Evolutionary conservation across 2,797 vertebrate species (phyloP).

Genomic region (Sternarchorhynchus goeldii): DNA sequence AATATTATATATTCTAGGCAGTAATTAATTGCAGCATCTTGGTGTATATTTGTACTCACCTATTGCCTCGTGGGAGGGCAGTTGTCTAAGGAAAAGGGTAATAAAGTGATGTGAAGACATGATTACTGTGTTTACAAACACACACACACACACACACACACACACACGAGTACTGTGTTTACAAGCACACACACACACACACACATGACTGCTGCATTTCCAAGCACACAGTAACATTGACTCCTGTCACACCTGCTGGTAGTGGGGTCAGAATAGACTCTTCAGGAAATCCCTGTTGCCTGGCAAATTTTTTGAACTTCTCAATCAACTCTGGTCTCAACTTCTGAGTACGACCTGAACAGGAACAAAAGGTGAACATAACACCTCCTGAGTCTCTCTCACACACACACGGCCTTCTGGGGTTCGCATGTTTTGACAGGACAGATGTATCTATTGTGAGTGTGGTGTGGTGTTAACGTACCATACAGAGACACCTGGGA

Average conservation of each 20-base stretch:
- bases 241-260: conserved; percentile 60
- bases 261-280: conserved; percentile 74
- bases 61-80: conserved; percentile 33
- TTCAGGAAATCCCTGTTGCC: conserved; percentile 67
- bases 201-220: background rate
- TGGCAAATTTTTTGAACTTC: conserved; percentile 72
- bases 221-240: background rate
- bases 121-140: no score
- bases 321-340: conserved; percentile 61
- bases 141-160: background rate
- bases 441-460: background rate
- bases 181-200: background rate
- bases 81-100: conserved; percentile 31
- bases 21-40: no score
- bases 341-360: conserved; percentile 68
- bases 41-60: conserved; percentile 14
- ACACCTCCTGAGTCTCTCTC: no score
- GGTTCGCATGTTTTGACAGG: background rate
- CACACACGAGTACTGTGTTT: background rate
- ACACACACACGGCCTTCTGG: background rate
- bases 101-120: background rate
- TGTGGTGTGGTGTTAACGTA: conserved; percentile 55
- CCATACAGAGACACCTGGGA: conserved; percentile 79
- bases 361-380: background rate
- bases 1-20: no score